Evolutionary conservation across 2,797 vertebrate genomes (phyloP).

Genomic region (Pseudochirops cupreus): DNA sequence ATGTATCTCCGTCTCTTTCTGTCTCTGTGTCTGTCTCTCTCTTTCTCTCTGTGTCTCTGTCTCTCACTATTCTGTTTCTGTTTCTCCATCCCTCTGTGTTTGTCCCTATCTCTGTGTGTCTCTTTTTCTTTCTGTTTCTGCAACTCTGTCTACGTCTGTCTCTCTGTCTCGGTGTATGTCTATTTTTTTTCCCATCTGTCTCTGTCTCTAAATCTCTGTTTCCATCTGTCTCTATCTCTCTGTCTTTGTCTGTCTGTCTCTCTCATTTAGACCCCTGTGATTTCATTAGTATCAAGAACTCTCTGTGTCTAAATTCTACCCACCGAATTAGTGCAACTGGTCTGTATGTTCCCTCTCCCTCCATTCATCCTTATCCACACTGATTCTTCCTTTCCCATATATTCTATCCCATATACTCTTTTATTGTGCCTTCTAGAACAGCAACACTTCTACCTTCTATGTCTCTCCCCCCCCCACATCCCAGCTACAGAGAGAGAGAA

Average conservation of each 20-base stretch:
- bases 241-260: too few species aligned
- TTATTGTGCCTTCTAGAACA: background rate
- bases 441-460: too few species aligned
- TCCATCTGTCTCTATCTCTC: background rate
- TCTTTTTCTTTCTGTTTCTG: too few species aligned
- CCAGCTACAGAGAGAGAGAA: background rate
- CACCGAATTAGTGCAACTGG: background rate
- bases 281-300: too few species aligned
- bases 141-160: background rate
- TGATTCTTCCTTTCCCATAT: background rate
- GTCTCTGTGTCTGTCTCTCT: background rate
- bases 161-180: background rate
- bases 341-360: background rate
- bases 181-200: background rate
- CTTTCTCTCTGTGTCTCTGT: too few species aligned
- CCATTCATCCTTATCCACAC: background rate
- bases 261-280: too few species aligned
- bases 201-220: background rate
- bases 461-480: accelerated
- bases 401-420: background rate
- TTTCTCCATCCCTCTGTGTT: too few species aligned
- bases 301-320: background rate
- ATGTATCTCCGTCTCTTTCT: background rate
- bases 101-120: too few species aligned
- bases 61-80: background rate